These are phyloP conservation scores for Stegodyphus mimosarum DNA, from an alignment of 1,140 invertebrate genomes.

Conservation along the genomic window DNA sequence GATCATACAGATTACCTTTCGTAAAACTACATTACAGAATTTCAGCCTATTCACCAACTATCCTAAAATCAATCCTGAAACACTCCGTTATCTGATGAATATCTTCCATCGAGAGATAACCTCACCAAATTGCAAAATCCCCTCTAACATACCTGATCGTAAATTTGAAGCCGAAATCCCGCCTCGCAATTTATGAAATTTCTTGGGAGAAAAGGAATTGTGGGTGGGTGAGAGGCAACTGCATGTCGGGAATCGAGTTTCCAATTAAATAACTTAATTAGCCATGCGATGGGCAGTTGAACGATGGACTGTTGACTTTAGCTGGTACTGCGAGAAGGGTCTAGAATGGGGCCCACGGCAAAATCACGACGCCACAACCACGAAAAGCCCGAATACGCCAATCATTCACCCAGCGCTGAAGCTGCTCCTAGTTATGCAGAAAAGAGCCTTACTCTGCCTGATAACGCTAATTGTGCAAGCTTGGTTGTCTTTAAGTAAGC, in stretches of 20 bases:
- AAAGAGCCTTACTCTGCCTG: neutral
- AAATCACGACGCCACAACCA: slow-evolving; percentile 45
- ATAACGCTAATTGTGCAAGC: no score
- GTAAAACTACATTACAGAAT: no score
- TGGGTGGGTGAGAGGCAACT: neutral
- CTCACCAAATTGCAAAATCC: no score
- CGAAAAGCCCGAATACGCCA: slow-evolving; percentile 38
- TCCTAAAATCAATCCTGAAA: no score
- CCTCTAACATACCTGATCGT: no score
- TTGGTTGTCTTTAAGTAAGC: no score
- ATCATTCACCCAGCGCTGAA: slow-evolving; percentile 3
- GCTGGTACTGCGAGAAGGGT: slow-evolving; percentile 25
- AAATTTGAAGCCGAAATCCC: no score
- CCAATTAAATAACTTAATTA: slow-evolving; percentile 52
- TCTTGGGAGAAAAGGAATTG: neutral
- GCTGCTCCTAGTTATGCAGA: slow-evolving; percentile 24
- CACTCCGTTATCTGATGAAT: no score
- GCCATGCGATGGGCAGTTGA: slow-evolving; percentile 17
- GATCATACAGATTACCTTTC: no score
- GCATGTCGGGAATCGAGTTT: neutral
- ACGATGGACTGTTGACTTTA: slow-evolving; percentile 43
- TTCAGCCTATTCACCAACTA: no score
- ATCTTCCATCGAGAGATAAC: no score
- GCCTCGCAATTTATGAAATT: no score
- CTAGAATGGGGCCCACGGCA: slow-evolving; percentile 10